Conservation (phyloP, 2,113 vertebrate species). For the Excalfactoria chinensis region DNA sequence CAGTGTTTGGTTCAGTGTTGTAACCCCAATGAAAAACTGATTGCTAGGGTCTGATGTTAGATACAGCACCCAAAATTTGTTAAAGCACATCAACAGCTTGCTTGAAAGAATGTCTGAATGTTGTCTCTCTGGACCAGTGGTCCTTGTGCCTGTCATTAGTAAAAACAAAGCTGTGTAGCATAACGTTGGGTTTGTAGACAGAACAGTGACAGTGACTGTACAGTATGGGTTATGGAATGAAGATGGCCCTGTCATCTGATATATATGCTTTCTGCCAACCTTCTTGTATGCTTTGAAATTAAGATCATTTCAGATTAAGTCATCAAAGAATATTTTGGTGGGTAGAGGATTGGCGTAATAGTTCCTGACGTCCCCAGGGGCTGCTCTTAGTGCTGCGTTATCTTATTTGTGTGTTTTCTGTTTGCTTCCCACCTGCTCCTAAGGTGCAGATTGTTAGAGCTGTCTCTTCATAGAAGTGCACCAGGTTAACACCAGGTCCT, state of each 20-base stretch:
- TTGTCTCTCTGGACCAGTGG: not conserved
- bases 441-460: not conserved
- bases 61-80: not conserved
- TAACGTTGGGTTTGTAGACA: not conserved
- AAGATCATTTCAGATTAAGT: not conserved
- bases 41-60: not conserved
- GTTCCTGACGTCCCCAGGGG: not conserved
- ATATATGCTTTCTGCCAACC: slow-evolving; percentile 1
- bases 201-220: not conserved
- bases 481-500: slow-evolving; percentile 1
- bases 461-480: fast-evolving
- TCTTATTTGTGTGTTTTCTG: not conserved
- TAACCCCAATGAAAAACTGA: not conserved
- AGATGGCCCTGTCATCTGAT: not conserved
- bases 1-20: not conserved
- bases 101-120: not conserved
- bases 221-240: not conserved
- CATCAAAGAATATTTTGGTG: not conserved
- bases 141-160: not conserved
- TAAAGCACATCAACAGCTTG: not conserved
- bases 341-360: not conserved
- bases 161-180: not conserved
- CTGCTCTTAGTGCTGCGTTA: not conserved
- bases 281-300: not conserved
- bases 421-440: not conserved